These are phyloP conservation scores for Platorchestia sp. DNA, from an alignment of 1,140 invertebrate genomes.

Conservation along the genomic window DNA sequence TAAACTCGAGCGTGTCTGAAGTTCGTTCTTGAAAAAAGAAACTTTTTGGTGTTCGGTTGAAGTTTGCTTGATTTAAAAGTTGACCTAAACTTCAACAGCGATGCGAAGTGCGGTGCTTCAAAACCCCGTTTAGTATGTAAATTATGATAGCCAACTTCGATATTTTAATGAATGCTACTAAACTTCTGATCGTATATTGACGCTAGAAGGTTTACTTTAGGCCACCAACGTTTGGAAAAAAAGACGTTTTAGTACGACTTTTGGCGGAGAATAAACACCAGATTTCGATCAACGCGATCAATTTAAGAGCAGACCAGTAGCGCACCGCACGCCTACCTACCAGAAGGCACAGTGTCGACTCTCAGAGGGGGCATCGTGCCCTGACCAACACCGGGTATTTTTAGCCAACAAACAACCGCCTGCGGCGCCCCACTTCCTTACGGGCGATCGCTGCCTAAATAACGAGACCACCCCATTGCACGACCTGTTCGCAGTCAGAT, in stretches of 20 bases:
- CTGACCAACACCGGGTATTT: not conserved
- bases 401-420: not conserved
- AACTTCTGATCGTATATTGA: too few species aligned
- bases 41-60: not conserved
- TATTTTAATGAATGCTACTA: not conserved
- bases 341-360: not conserved
- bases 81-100: not conserved
- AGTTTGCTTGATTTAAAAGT: not conserved
- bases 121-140: not conserved
- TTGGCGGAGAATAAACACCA: not conserved
- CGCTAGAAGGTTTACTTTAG: too few species aligned
- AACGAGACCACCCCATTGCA: not conserved
- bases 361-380: too few species aligned
- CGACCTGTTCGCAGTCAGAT: not conserved
- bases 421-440: not conserved
- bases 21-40: not conserved
- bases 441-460: not conserved
- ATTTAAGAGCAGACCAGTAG: not conserved
- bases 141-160: not conserved
- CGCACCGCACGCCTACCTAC: not conserved
- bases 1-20: not conserved
- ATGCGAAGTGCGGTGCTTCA: not conserved
- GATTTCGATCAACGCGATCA: not conserved
- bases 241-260: not conserved
- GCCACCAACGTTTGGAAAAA: not conserved